Conservation (phyloP, 2,113 vertebrate genomes). For the Baryphthengus martii region DNA sequence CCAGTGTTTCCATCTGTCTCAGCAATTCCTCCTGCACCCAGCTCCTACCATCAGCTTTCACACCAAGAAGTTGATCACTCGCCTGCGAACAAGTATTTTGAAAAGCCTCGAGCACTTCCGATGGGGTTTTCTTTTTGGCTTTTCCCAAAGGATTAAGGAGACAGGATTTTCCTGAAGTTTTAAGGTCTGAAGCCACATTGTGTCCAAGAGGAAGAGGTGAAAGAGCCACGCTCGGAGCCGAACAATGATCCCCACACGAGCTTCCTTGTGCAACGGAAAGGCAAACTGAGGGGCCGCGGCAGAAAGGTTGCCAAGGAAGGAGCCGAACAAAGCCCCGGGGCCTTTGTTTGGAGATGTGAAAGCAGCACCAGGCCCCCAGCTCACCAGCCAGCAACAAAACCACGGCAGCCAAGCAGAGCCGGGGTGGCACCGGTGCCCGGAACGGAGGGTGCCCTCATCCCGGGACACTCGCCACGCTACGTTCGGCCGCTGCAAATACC, state of each 20-base stretch:
- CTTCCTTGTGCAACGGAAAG: neutral
- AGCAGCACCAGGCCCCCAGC: neutral
- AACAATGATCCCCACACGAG: neutral
- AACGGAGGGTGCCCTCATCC: neutral
- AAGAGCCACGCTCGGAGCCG: neutral
- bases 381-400: neutral
- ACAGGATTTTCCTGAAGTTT: neutral
- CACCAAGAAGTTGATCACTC: neutral
- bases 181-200: neutral
- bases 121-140: neutral
- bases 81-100: neutral
- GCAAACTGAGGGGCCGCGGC: neutral
- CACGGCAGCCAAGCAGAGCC: neutral
- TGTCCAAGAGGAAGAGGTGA: neutral
- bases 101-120: accelerated
- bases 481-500: neutral
- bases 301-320: conserved; percentile 11
- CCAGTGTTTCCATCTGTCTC: neutral
- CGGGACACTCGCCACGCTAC: neutral
- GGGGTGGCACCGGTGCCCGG: neutral
- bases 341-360: neutral
- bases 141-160: neutral
- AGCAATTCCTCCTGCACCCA: neutral
- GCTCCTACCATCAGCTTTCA: neutral
- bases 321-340: neutral